A percentile compares a stretch with the other conserved stretches of the same genome.
These are phyloP conservation scores for Tachypleus tridentatus DNA, from an alignment of 1,140 invertebrate genomes.

Conservation along the genomic window DNA sequence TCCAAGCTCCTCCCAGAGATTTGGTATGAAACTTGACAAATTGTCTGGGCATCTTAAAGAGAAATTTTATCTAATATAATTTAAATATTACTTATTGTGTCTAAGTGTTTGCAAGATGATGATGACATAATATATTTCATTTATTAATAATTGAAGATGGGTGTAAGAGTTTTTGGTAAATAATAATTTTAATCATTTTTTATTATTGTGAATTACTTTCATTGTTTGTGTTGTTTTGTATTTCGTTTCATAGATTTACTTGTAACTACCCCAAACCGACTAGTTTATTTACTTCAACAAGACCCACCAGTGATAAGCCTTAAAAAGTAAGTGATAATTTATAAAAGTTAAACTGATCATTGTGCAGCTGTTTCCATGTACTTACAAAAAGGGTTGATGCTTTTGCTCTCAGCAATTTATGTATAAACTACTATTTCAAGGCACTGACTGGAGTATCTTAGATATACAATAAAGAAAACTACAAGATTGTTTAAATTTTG, in stretches of 20 bases:
- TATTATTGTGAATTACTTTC: neutral
- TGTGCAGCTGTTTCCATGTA: conserved; percentile 22
- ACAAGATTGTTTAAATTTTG: no score
- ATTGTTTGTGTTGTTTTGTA: conserved; percentile 7
- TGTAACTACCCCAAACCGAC: conserved; percentile 88
- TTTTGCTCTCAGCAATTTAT: neutral
- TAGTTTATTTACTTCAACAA: conserved; percentile 74
- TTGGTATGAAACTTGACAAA: conserved; percentile 39
- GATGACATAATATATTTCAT: no score
- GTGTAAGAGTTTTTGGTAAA: no score
- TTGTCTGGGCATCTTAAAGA: neutral
- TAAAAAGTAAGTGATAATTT: conserved; percentile 45
- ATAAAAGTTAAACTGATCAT: no score
- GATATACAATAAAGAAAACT: no score
- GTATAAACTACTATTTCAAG: no score
- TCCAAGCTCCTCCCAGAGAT: conserved; percentile 48
- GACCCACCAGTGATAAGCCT: conserved; percentile 59
- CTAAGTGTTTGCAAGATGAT: no score
- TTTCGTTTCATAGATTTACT: conserved; percentile 55
- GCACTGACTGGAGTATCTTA: no score
- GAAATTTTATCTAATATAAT: neutral
- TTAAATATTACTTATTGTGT: no score
- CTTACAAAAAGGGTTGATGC: neutral
- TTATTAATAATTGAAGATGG: no score
- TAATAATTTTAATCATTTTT: neutral